Evolutionary conservation across 2,113 vertebrate species (phyloP), one percentile per base, ranked within the genome.

Genomic region (Carassius gibelio): DNA sequence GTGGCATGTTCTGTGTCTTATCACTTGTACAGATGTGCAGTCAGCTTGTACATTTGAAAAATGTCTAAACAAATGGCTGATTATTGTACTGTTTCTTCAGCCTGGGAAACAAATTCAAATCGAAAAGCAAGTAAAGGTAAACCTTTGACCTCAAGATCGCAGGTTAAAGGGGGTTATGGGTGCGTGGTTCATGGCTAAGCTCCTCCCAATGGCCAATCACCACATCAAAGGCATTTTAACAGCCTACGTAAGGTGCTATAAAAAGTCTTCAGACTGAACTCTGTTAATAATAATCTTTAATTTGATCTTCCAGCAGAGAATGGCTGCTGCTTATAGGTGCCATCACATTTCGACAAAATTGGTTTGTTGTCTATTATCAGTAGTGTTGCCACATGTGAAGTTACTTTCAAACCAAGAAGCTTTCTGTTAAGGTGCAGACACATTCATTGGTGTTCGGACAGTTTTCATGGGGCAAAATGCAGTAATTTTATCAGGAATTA

Each of bases 281-380:
- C 68, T 66, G 77, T 76, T 81, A 85, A 89, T 85, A 62, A 45
- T 48, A 81, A 83, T 79, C 59, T 76, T 81, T 79, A 55, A 59
- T 84, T 76, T 62, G 88, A 87, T 89, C 88, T 87, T 87, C 84
- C 84, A 82, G 81, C 86, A 81, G 85, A 84, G 55, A 81, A 36
- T 81, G 75, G 76, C 83, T 85, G 83, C 85, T 89, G 88, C 85
- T 83, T 83, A 55, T 19, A 30, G 50, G 75, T 55, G 75, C 15
- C 8, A 23, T 76, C 26, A 55, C 26, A 19, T 45, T 76, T 75
- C 23, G 1, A 8, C 45, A 23, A 23, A 30, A 52, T 48, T 10
- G 6, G 3, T 71, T 34, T 34, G 34, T 17, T 55, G 74, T 52
- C 45, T 30, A 4, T 52, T 55, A 55, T 52, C 48, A 76, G 30